A percentile compares a stretch with the other conserved stretches of the same genome.
phyloP scores from a whole-genome alignment of 2,113 vertebrate genomes.

The Felis catus region DNA sequence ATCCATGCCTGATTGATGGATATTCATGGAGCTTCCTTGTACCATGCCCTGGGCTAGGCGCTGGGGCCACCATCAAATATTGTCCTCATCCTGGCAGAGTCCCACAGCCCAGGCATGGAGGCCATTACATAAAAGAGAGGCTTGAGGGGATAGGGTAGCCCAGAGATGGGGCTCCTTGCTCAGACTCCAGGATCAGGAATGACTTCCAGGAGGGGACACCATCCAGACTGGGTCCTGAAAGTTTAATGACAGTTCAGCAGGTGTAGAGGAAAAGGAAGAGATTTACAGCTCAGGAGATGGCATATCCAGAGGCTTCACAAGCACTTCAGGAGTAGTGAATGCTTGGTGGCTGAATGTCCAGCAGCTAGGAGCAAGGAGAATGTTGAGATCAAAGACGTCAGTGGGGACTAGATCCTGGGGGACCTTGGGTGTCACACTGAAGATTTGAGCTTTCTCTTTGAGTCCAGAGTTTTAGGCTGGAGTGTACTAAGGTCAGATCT shows the following conservation, averaged over 20 bases:
- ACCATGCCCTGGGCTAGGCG: neutral
- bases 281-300: neutral
- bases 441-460: neutral
- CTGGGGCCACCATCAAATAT: neutral
- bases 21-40: neutral
- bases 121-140: neutral
- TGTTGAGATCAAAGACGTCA: neutral
- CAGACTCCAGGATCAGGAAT: neutral
- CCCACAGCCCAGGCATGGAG: neutral
- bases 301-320: neutral
- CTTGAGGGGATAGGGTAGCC: neutral
- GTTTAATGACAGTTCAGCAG: neutral
- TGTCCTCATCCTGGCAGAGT: neutral
- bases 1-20: neutral
- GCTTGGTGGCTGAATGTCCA: neutral
- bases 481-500: neutral
- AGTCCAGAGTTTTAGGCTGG: neutral
- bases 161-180: neutral
- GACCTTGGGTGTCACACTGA: neutral
- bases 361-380: neutral
- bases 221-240: neutral
- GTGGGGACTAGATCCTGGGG: neutral
- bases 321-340: neutral
- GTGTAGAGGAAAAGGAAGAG: neutral
- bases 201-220: neutral